Evolutionary conservation across 2,888 invertebrate genomes (phyloP), one percentile per base, ranked within the genome.

Genomic region (Blera fallax): DNA sequence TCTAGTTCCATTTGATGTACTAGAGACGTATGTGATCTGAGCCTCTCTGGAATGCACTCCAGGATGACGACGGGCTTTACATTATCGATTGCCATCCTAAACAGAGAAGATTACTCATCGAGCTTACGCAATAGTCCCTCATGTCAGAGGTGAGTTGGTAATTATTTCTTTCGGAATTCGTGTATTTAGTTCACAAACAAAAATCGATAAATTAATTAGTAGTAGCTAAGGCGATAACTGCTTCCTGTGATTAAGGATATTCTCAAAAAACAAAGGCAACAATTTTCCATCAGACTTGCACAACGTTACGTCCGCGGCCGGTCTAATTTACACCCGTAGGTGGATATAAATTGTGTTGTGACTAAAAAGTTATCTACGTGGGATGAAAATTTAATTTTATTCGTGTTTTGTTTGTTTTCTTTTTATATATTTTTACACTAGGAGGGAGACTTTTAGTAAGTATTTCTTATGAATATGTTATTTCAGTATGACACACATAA

Each of bases 391-490:
- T 77, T 40, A 40, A 40, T 40, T 40, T 40, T 40, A 40, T 14
- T 67, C 37, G 24, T 2, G 4, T 34, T 43, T 14, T 54, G 21
- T 40, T 34, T 32, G 40, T 60, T 43, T 45, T 45, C 16, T 27
- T 52, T 45, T n/a, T n/a, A n/a, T n/a, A n/a, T n/a, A n/a, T n/a
- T n/a, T 60, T 60, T n/a, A 21, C 10, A 69, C 29, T 40, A 40
- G 27, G 52, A 60, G 58, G 60, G 70, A 60, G 29, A 60, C 50
- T 18, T 32, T 27, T 50, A 60, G 18, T 32, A 34, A 78, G 54
- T 54, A 45, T 50, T 69, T 69, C 60, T 40, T 32, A 43, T 60
- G 52, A 70, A 77, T 77, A 77, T 32, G 34, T 78, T 70, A 72
- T 70, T 64, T 14, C 62, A 43, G 48, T 62, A 54, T 45, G 78